Base-by-base conservation (phyloP, 1,140 invertebrate genomes). In the Formica selysi region DNA sequence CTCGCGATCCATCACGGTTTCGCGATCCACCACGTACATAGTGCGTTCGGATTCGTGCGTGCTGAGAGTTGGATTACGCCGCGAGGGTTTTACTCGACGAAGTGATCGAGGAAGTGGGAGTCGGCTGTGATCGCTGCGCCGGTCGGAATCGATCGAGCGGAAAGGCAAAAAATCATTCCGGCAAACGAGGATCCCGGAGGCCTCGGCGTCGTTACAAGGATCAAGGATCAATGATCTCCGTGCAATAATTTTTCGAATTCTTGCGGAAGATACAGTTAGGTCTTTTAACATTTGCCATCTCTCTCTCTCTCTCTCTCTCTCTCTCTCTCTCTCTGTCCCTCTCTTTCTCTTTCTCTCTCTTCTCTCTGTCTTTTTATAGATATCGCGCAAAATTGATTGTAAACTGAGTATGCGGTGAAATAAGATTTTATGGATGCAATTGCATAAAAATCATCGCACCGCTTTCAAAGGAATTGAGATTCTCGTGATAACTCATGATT, bases 121-220 rank as follows among this genome's bases (percentile, higher is more conserved):
- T 83, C 68, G 79, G 79, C 68, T 62, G 79, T 73, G 68, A 83
- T 83, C 68, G 61, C 61, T 48, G 22, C 44, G 64, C 67, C 54
- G 79, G 79, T 61, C 79, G 68, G 67, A 41, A 83, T 83, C 79
- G 68, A 83, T 83, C 79, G 79, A 83, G 79, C 79, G 79, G 79
- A 83, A 83, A 83, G 79, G 38, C 79, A 83, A 74, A 83, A 83
- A 83, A 83, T 83, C 79, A 83, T 83, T 83, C 79, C 79, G 68
- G 79, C 79, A 83, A 83, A 83, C 79, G 79, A 83, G 79, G 79
- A 83, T 73, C 79, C 79, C 79, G 79, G 79, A 83, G 79, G 79
- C 79, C 79, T 83, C 79, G 54, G 48, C 71, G 79, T 83, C 79
- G 79, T 83, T 83, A 83, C 51, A 73, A 83, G 67, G 79, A 83